Percentiles rank a stretch among this genome's conserved stretches.
phyloP scores from a whole-genome alignment of 2,113 vertebrate species.

The Nothocercus nigrocapillus region DNA sequence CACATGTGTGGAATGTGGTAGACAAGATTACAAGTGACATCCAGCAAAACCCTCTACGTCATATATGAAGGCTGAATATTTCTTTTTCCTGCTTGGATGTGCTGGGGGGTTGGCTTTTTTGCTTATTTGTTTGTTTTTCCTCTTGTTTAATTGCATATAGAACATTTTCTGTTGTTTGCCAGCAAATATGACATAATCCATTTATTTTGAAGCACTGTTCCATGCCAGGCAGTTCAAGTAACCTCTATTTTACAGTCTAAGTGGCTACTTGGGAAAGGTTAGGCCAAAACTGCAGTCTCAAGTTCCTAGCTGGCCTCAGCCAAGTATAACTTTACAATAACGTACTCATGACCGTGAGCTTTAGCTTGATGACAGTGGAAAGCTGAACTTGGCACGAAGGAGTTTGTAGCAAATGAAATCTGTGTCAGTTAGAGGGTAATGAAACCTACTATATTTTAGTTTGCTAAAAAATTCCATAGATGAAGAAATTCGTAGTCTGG shows the following conservation, averaged over 20 bases:
- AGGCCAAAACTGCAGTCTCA: background rate
- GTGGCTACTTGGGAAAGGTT: background rate
- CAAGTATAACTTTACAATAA: background rate
- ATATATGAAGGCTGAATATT: background rate
- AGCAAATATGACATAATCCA: conserved; percentile 8
- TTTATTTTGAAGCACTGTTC: conserved; percentile 20
- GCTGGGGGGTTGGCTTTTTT: too few species aligned
- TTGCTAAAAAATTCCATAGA: background rate
- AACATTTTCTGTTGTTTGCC: background rate
- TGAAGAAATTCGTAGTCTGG: background rate
- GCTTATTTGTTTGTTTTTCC: background rate
- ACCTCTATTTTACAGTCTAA: background rate
- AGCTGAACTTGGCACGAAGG: background rate
- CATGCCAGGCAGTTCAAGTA: background rate
- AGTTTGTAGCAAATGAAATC: background rate
- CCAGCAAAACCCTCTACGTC: background rate
- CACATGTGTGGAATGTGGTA: background rate
- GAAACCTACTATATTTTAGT: background rate
- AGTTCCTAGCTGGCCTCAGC: conserved; percentile 13
- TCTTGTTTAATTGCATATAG: conserved; percentile 1
- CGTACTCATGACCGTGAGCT: background rate
- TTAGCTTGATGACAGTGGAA: background rate
- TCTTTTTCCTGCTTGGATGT: background rate
- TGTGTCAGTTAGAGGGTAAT: background rate
- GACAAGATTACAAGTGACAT: background rate